A percentile compares a stretch with the other conserved stretches of the same genome.
phyloP scores from a whole-genome alignment of 37 sponge, comb jelly and placozoan genomes.

The Ephydatia muelleri region DNA sequence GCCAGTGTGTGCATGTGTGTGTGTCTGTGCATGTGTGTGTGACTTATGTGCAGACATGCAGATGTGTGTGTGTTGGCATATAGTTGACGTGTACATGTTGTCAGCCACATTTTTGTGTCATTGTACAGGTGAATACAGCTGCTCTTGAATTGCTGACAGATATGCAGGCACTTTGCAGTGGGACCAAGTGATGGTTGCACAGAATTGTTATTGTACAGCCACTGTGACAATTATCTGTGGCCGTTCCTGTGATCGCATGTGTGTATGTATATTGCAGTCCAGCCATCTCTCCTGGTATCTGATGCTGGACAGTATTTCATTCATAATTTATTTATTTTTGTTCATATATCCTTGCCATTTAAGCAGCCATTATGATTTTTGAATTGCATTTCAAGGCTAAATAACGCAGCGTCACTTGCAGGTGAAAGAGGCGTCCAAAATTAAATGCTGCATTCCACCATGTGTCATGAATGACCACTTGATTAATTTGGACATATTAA shows the following conservation, averaged over 20 bases:
- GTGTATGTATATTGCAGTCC: too few relatives aligned
- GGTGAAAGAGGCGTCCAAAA: too few relatives aligned
- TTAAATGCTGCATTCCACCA: too few relatives aligned
- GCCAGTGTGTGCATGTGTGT: not conserved
- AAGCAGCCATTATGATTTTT: not conserved
- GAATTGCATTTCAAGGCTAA: not conserved
- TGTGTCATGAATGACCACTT: too few relatives aligned
- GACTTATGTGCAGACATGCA: not conserved
- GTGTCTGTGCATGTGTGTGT: not conserved
- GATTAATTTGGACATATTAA: not conserved
- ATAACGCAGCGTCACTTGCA: too few relatives aligned
- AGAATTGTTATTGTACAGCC: too few relatives aligned
- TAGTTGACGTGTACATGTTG: not conserved
- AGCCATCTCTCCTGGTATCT: not conserved
- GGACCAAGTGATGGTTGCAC: not conserved
- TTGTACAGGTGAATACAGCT: not conserved
- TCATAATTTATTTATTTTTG: not conserved
- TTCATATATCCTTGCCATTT: not conserved
- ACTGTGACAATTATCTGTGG: too few relatives aligned
- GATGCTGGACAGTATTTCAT: not conserved
- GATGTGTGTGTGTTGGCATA: not conserved
- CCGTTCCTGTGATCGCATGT: too few relatives aligned
- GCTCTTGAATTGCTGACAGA: conserved; percentile 29
- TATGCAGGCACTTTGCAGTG: not conserved
- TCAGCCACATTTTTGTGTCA: not conserved